Conservation (phyloP, 2,888 invertebrate species). For the Ferdinandea cuprea region DNA sequence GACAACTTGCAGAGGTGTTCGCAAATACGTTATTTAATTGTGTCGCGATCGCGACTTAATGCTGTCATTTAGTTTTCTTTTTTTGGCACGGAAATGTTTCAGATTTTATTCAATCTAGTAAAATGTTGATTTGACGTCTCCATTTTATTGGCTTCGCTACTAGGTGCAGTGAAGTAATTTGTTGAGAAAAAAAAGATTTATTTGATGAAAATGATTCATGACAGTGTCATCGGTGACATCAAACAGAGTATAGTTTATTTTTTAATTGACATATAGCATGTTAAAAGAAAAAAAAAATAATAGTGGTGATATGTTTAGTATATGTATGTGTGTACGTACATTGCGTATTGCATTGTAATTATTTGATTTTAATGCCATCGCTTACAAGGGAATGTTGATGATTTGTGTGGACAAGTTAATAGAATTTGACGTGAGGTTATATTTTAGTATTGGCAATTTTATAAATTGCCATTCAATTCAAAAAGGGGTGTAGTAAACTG, state of each 20-base stretch:
- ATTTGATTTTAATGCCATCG: constrained; percentile 28
- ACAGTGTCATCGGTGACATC: constrained; percentile 39
- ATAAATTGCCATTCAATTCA: constrained; percentile 6
- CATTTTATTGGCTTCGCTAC: constrained; percentile 23
- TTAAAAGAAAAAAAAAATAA: neutral
- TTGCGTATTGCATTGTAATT: constrained; percentile 17
- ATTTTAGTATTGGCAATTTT: neutral
- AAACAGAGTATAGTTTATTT: constrained; percentile 9
- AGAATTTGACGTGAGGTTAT: neutral
- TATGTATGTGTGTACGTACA: constrained; percentile 13
- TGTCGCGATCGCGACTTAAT: constrained; percentile 19
- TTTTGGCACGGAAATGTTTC: constrained; percentile 21
- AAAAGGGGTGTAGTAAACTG: neutral
- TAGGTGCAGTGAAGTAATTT: constrained; percentile 17
- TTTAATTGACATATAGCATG: constrained; percentile 25
- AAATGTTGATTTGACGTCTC: neutral
- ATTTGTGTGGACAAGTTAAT: constrained; percentile 18
- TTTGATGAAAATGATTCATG: constrained; percentile 34
- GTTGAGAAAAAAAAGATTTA: constrained; percentile 27
- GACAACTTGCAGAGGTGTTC: constrained; percentile 35
- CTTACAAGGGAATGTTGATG: constrained; percentile 39
- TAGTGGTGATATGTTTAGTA: constrained; percentile 11
- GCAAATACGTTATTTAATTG: constrained; percentile 22
- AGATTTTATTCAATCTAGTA: neutral
- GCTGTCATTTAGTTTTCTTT: neutral